Conservation (phyloP, 1,140 invertebrate genomes). For the Drosophila elegans region DNA sequence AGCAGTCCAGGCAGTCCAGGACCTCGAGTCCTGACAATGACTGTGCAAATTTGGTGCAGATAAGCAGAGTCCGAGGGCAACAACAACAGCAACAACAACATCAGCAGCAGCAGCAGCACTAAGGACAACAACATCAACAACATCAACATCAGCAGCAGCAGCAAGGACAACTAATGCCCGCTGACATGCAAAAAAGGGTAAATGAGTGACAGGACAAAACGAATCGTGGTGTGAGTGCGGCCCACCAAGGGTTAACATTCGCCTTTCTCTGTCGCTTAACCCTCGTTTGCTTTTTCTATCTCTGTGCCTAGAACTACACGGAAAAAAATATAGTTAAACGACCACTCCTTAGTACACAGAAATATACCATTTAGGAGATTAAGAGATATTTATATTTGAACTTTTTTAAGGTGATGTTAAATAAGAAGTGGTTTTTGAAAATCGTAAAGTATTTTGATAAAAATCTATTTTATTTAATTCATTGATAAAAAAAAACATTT, state of each 20-base stretch:
- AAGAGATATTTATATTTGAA: too few relatives aligned
- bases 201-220: constrained; percentile 75
- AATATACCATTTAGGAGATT: too few relatives aligned
- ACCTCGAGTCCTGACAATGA: constrained; percentile 68
- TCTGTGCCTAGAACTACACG: constrained; percentile 15
- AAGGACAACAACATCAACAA: constrained; percentile 54
- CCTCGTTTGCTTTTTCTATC: constrained; percentile 38
- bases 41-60: constrained; percentile 80
- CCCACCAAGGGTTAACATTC: constrained; percentile 45
- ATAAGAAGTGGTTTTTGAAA: too few relatives aligned
- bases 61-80: constrained; percentile 75
- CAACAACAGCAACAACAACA: constrained; percentile 27
- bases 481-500: too few relatives aligned
- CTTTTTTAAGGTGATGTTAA: too few relatives aligned
- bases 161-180: constrained; percentile 74
- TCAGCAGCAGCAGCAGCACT: constrained; percentile 10
- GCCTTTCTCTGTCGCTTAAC: constrained; percentile 28
- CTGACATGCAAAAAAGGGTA: constrained; percentile 81
- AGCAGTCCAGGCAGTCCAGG: constrained; percentile 13
- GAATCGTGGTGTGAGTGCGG: constrained; percentile 18
- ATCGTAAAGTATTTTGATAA: too few relatives aligned
- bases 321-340: not conserved
- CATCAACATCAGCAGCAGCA: constrained; percentile 20
- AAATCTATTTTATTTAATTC: too few relatives aligned
- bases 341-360: too few relatives aligned